phyloP scores from a whole-genome alignment of 2,113 vertebrate species.

The Zosterops borbonicus region DNA sequence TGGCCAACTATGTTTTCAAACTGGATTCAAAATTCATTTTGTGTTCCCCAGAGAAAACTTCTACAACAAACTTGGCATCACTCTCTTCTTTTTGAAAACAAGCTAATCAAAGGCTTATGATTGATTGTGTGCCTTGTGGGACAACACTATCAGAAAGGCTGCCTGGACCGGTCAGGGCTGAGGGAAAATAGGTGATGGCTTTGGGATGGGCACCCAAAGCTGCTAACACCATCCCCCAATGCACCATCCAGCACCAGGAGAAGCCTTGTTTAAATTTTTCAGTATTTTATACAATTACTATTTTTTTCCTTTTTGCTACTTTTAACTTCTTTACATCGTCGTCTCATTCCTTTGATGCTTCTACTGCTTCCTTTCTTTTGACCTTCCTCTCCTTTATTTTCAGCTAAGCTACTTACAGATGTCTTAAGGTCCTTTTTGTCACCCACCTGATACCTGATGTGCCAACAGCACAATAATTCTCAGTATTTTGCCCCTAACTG shows the following conservation, averaged over 20 bases:
- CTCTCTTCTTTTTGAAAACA: not conserved
- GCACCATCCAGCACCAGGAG: not conserved
- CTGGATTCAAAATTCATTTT: not conserved
- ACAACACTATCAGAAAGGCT: not conserved
- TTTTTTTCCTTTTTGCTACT: not conserved
- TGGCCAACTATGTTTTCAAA: not conserved
- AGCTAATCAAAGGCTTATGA: not conserved
- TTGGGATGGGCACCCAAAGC: not conserved
- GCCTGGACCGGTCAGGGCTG: not conserved
- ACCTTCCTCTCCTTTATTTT: not conserved
- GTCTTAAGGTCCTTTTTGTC: not conserved
- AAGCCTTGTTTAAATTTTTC: not conserved
- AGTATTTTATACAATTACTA: not conserved
- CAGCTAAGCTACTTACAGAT: not conserved
- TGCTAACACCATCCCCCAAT: not conserved
- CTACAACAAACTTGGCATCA: not conserved
- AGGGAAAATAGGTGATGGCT: not conserved
- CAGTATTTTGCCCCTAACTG: not conserved
- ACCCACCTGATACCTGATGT: not conserved
- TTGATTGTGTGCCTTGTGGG: not conserved
- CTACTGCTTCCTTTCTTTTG: not conserved
- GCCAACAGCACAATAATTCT: not conserved
- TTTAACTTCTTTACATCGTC: not conserved
- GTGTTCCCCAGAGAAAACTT: not conserved
- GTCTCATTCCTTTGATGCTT: not conserved